Evolutionary conservation across 1,140 invertebrate genomes (phyloP), one percentile per base, ranked within the genome.

Genomic region (Cyphomyrmex costatus): DNA sequence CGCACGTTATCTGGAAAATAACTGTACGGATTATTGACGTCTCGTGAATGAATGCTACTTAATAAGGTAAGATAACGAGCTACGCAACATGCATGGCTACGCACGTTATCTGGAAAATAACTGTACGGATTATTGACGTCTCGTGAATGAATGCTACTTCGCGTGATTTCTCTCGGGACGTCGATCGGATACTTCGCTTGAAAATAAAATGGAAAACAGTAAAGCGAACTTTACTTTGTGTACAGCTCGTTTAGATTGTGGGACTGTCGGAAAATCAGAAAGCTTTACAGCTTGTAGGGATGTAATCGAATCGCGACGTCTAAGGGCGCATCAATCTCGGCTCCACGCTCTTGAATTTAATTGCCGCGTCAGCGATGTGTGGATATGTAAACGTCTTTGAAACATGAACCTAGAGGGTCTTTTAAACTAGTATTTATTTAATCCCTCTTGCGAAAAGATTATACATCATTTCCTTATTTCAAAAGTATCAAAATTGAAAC

Each of bases 161-260:
- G 60, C 24, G 51, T 87, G 71, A 87, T 87, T 87, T 87, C 82
- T 87, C 82, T 56, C 2, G 71, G 70, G 70, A 30, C 46, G 24
- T 60, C 56, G 24, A 16, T 36, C 5, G 79, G 24, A 21, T 53
- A 51, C 30, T 77, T 78, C 19, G 24, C 19, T 12, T 30, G 66
- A 71, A 49, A 73, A 68, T 30, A 49, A 46, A 68, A 36, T 51
- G 78, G 51, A 60, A n/a, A 74, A 74, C 53, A 27, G 36, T n/a
- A 42, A 60, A 60, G 53, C n/a, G 53, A 71, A 33, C n/a, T 70
- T 49, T 16, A 33, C 8, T 27, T 46, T 24, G 3, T 36, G 4
- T 16, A 70, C 19, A 10, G 19, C 21, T 36, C n/a, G 21, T 56
- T 80, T 83, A 19, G 68, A 73, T 83, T 30, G 56, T n/a, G 53